phyloP scores from a whole-genome alignment of 2,888 invertebrate genomes.

The Acanthosepion pharaonis region DNA sequence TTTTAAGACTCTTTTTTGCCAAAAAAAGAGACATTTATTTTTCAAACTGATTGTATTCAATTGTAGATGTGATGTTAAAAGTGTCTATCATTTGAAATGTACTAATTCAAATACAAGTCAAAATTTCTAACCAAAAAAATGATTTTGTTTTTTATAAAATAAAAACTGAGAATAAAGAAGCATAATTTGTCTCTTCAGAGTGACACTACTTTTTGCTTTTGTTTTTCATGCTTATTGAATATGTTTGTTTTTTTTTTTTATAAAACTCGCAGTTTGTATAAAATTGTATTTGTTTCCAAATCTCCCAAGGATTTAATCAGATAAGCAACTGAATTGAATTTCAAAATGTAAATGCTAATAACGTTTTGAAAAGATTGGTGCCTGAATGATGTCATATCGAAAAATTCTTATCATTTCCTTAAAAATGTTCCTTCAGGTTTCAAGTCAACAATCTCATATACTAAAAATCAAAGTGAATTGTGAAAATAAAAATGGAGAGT shows the following conservation, averaged over 20 bases:
- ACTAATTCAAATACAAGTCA: conserved; percentile 14
- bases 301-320: too few species aligned
- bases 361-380: too few species aligned
- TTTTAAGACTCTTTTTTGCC: neutral
- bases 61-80: neutral
- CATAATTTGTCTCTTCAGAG: neutral
- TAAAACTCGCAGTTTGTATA: neutral
- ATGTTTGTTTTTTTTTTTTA: neutral
- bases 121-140: neutral
- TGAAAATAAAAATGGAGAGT: too few species aligned
- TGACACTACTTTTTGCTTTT: neutral
- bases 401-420: too few species aligned
- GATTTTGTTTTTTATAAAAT: neutral
- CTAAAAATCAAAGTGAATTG: too few species aligned
- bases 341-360: too few species aligned
- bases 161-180: neutral
- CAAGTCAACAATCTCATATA: too few species aligned
- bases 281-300: too few species aligned
- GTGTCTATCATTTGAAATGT: conserved; percentile 15
- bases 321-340: too few species aligned
- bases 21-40: neutral
- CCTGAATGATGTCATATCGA: too few species aligned
- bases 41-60: neutral
- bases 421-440: too few species aligned
- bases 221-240: neutral